A percentile compares a stretch with the other conserved stretches of the same genome.
Evolutionary conservation across 2,888 invertebrate species (phyloP).

Genomic region (Ormyrus nitidulus): DNA sequence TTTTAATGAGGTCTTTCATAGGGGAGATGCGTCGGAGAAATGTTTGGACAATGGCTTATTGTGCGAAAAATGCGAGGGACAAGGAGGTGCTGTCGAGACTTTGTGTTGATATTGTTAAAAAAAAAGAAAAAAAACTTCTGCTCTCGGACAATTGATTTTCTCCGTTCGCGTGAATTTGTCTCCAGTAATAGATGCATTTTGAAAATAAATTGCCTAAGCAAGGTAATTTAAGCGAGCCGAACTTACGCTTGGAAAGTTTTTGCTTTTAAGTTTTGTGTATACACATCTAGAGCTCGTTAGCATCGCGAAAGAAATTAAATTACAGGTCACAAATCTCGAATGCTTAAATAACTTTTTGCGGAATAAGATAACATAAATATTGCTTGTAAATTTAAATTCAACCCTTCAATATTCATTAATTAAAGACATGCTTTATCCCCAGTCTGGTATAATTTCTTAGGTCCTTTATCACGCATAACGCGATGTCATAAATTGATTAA

Average conservation of each 20-base stretch:
- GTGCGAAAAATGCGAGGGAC: not conserved
- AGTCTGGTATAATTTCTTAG: slow-evolving; percentile 14
- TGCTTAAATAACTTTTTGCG: too few relatives aligned
- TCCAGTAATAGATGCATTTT: too few relatives aligned
- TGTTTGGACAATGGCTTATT: slow-evolving; percentile 27
- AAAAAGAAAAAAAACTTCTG: too few relatives aligned
- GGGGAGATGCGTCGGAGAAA: slow-evolving; percentile 5
- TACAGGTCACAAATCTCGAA: too few relatives aligned
- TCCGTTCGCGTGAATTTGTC: too few relatives aligned
- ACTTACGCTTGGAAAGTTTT: too few relatives aligned
- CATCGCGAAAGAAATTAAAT: too few relatives aligned
- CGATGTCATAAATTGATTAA: slow-evolving; percentile 31
- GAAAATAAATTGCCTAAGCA: too few relatives aligned
- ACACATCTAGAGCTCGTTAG: too few relatives aligned
- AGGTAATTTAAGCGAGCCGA: too few relatives aligned
- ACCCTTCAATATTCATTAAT: slow-evolving; percentile 10
- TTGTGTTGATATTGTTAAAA: not conserved
- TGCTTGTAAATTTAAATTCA: slow-evolving; percentile 9
- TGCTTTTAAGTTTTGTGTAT: too few relatives aligned
- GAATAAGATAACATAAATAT: not conserved
- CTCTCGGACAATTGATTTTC: too few relatives aligned
- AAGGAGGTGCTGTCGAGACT: not conserved
- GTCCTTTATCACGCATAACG: slow-evolving; percentile 5
- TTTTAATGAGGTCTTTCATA: slow-evolving; percentile 48
- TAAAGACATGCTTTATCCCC: slow-evolving; percentile 7